phyloP scores from a whole-genome alignment of 2,888 invertebrate species.

The Morpho achilles region DNA sequence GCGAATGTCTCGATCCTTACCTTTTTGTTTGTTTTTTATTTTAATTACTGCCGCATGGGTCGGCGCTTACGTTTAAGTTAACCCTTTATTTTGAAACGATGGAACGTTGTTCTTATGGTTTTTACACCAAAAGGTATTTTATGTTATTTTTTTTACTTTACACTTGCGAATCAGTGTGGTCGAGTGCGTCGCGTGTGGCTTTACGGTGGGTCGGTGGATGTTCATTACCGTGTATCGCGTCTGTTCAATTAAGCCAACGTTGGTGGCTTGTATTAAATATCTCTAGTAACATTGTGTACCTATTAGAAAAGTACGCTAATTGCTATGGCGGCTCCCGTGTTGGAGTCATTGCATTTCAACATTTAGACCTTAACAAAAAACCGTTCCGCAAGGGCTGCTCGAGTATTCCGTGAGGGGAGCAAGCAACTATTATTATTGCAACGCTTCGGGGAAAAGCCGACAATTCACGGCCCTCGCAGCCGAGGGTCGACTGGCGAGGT shows the following conservation, averaged over 20 bases:
- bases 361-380: constrained; percentile 20
- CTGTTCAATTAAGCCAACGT: constrained; percentile 32
- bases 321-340: background rate
- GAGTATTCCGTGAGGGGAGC: constrained; percentile 30
- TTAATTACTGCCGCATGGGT: constrained; percentile 74
- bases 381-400: constrained; percentile 29
- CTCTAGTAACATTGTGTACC: background rate
- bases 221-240: constrained; percentile 34
- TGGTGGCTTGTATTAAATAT: constrained; percentile 17
- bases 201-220: constrained; percentile 37
- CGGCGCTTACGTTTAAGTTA: constrained; percentile 78
- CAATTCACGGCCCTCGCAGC: constrained; percentile 64
- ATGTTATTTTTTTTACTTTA: constrained; percentile 75
- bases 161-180: constrained; percentile 62
- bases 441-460: constrained; percentile 64
- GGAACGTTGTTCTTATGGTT: constrained; percentile 89
- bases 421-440: constrained; percentile 65
- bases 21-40: constrained; percentile 72
- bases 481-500: constrained; percentile 69
- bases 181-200: constrained; percentile 69
- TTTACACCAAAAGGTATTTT: constrained; percentile 90
- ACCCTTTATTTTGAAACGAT: constrained; percentile 82
- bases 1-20: constrained; percentile 77
- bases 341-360: background rate
- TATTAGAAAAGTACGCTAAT: background rate